Base-by-base conservation (phyloP, 2,113 vertebrate species). In the Colius striatus region DNA sequence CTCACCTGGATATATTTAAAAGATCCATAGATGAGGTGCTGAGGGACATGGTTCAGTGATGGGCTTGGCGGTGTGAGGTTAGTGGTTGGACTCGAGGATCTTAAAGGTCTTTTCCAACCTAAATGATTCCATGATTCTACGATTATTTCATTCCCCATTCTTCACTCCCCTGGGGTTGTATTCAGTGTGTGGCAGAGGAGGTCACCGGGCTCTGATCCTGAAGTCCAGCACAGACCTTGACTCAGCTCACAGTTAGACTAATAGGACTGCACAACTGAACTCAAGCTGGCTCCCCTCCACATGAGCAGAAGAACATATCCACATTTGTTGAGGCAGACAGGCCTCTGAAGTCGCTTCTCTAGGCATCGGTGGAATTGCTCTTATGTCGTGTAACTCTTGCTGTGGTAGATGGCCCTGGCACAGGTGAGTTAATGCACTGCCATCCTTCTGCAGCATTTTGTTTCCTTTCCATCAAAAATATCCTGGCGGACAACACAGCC, bases 361-460 rank as follows among this genome's bases (percentile, higher is more conserved):
- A 58, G 22, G n/a, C 50, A 21, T 10, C 0, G 0, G 5, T 6
- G 12, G 11, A 58, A 70, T 36, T 53, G 16, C 18, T 84, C 0
- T 47, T 50, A 53, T 2, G 6, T 27, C 19, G 17, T 73, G 45
- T 41, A 57, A 22, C 45, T 72, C 30, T 25, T 61, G 54, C 47
- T 54, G 12, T 3, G 2, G 36, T 48, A 13, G 51, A 53, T 38
- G 66, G 58, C 23, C 78, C 45, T 26, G 13, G 38, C 45, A 47
- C 36, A n/a, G 54, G 62, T 25, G 51, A 80, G 25, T 3, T 47
- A 13, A 62, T 25, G 19, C 1, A 2, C 43, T 78, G n/a, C 36
- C 36, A 25, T 82, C 48, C 22, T 7, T n/a, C 55, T 45, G 32
- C 34, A 84, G 16, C 32, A 6, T 3, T 38, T 10, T n/a, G 10